Base-by-base conservation (phyloP, 2,113 vertebrate genomes). In the Hippocampus abdominalis region DNA sequence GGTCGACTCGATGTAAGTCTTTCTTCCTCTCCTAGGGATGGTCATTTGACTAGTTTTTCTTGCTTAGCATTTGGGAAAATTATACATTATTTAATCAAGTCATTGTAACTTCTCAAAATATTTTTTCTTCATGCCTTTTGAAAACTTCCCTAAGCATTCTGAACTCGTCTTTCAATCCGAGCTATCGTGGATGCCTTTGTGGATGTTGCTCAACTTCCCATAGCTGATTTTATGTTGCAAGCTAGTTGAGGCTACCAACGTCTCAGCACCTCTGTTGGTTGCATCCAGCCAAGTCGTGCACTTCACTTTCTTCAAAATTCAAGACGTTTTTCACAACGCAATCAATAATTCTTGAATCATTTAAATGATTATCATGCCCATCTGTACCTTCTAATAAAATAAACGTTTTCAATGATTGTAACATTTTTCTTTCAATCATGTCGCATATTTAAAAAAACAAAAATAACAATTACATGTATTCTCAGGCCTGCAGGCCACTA, bases 401-500 rank as follows among this genome's bases (percentile, higher is more conserved):
- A 39, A 21, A 61, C 7, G 4, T 64, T 42, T 21, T 63, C 20
- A 9, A n/a, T n/a, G 0, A 8, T 23, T 2, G 5, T 53, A 8
- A 44, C 21, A n/a, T 56, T 23, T 56, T 11, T 23, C 12, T 56
- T 56, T 56, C 20, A 3, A 8, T 10, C 9, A n/a, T 36, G 32
- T 36, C 32, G 6, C 7, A 36, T 36, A 36, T 36, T 36, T 29
- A 29, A 29, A 32, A 32, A 32, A 36, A 21, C 2, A 21, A 21
- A 25, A 12, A 23, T 23, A 42, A 42, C 36, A 42, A 12, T 36
- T 36, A 40, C 15, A 4, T 40, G 20, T 21, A 64, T 15, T n/a
- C 65, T 44, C 61, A 92, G 91, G 83, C n/a, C 68, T 71, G 36
- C 70, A 72, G 69, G 42, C 66, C 10, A 66, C 75, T 68, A 70